Conservation (phyloP, 2,888 invertebrate genomes). For the Saturnia pavonia region DNA sequence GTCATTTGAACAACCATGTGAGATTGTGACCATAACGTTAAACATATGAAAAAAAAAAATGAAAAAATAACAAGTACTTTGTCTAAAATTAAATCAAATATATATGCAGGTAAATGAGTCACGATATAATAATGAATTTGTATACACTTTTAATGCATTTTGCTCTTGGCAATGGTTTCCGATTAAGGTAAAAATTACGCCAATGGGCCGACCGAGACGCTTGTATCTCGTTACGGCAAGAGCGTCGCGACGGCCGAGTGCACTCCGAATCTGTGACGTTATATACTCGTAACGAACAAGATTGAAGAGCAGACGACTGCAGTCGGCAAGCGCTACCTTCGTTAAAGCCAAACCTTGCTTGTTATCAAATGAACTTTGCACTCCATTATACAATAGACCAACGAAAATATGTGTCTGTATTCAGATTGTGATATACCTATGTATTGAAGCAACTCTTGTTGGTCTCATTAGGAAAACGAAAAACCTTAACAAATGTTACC, state of each 20-base stretch:
- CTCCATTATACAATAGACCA: not conserved
- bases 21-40: too few species aligned
- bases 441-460: not conserved
- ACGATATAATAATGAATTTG: not conserved
- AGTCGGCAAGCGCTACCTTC: constrained; percentile 63
- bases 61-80: not conserved
- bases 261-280: constrained; percentile 71
- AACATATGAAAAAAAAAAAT: too few species aligned
- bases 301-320: constrained; percentile 60
- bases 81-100: not conserved
- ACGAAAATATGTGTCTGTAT: not conserved
- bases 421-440: not conserved
- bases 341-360: constrained; percentile 34
- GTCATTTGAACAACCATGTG: too few species aligned
- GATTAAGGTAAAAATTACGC: constrained; percentile 67
- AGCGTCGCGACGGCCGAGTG: constrained; percentile 66
- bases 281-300: constrained; percentile 66
- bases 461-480: not conserved
- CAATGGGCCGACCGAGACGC: constrained; percentile 66
- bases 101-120: not conserved
- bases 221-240: constrained; percentile 69
- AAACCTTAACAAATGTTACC: not conserved
- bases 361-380: constrained; percentile 10
- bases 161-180: constrained; percentile 49
- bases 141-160: not conserved